Evolutionary conservation across 2,113 vertebrate species (phyloP), one percentile per base, ranked within the genome.

Genomic region (Oophaga pumilio): DNA sequence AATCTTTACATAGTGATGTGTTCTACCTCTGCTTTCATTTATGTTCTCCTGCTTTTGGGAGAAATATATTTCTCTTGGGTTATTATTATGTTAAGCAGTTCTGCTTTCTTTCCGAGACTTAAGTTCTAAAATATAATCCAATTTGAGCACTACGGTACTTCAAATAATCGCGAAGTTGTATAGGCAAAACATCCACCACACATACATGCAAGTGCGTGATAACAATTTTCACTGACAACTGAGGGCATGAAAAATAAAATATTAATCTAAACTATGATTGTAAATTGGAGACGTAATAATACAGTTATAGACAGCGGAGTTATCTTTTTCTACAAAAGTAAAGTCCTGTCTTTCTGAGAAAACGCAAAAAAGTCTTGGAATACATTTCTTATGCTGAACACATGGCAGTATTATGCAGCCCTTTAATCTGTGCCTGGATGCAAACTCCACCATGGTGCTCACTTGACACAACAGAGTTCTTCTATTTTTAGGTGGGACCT

Each of bases 81-180:
- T 83, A 83, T 83, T 83, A 83, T 83, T 83, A 83, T 83, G 81
- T 52, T 83, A 83, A 83, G 43, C 22, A 68, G 49, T 68, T 83
- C 62, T 52, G 57, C 57, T 82, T 82, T 60, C 26, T 62, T 59
- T 43, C 81, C 8, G 5, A 69, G 14, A 4, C 49, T 52, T 49
- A 52, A n/a, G 9, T 83, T 53, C 15, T 79, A 56, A 81, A 81
- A 62, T 62, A 2, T 62, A 82, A 64, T 82, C 28, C 18, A 82
- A 60, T 62, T 69, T 82, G 43, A 68, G 49, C 50, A 53, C 6
- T 18, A 43, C 3, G 33, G 33, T 43, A 24, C 22, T 26, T 69
- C 43, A 53, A 68, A 68, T 53, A n/a, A 83, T 53, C 13, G 18
- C 49, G n/a, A 33, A 82, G 33, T n/a, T 14, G 28, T 80, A 60